A percentile compares a stretch with the other conserved stretches of the same genome.
Evolutionary conservation across 2,113 vertebrate genomes (phyloP).

Genomic region (Psammodynastes pulverulentus): DNA sequence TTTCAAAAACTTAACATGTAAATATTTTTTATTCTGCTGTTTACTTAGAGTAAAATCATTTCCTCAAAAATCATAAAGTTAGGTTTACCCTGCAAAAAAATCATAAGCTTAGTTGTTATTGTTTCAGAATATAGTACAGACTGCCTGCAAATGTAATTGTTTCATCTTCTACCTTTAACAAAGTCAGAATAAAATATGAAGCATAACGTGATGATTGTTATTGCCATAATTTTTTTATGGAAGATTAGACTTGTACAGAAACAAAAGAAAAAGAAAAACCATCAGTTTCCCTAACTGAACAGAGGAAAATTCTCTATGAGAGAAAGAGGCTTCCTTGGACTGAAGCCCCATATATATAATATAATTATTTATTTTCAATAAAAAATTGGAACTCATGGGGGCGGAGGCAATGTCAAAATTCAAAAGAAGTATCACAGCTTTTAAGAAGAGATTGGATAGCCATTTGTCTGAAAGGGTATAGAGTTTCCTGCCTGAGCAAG

Average conservation of each 20-base stretch:
- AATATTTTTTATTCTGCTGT: background rate
- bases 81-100: background rate
- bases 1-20: conserved; percentile 75
- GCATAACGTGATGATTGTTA: background rate
- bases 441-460: too few species aligned
- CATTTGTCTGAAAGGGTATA: too few species aligned
- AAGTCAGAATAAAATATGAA: background rate
- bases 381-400: background rate
- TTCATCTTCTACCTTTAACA: background rate
- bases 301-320: background rate
- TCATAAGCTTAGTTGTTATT: background rate
- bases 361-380: background rate
- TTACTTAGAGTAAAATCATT: background rate
- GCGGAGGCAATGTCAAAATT: background rate
- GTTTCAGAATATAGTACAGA: background rate
- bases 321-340: background rate
- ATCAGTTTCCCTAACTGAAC: background rate
- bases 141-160: background rate
- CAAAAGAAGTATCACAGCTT: too few species aligned
- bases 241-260: background rate
- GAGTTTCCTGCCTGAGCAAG: too few species aligned
- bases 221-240: background rate
- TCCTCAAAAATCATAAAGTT: background rate
- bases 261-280: background rate
- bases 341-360: background rate